Evolutionary conservation across 2,113 vertebrate species (phyloP).

Genomic region (Cyprinodon variegatus): DNA sequence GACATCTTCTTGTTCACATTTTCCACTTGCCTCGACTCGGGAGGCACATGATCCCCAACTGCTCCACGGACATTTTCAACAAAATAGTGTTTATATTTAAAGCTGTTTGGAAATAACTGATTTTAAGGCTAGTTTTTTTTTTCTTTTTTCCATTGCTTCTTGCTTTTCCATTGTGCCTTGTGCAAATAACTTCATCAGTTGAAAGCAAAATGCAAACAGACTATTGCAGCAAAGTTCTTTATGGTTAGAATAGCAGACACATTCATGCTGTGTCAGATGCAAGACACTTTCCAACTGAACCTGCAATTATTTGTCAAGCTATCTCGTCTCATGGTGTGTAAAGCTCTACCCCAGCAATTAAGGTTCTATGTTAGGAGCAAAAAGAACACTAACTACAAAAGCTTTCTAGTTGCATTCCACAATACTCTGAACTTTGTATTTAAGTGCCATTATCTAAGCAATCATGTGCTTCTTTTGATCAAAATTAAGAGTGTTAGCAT

Average conservation of each 20-base stretch:
- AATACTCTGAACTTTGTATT: conserved; percentile 28
- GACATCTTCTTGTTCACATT: conserved; percentile 53
- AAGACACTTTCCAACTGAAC: conserved; percentile 60
- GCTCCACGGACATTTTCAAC: conserved; percentile 46
- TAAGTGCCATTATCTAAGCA: not conserved
- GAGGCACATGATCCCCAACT: conserved; percentile 51
- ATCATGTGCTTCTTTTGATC: conserved; percentile 14
- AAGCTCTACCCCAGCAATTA: conserved; percentile 67
- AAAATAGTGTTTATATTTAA: conserved; percentile 48
- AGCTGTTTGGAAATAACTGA: conserved; percentile 49
- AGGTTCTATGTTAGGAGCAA: conserved; percentile 72
- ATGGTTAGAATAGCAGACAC: conserved; percentile 47
- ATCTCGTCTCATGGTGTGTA: conserved; percentile 64
- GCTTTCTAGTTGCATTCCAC: conserved; percentile 25
- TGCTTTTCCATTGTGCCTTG: conserved; percentile 36
- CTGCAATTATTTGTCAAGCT: conserved; percentile 78
- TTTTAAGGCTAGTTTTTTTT: conserved; percentile 10
- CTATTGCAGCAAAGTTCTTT: conserved; percentile 45
- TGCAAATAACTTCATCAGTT: conserved; percentile 55
- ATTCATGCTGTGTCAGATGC: conserved; percentile 38
- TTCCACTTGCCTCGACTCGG: conserved; percentile 57
- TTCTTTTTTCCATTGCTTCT: conserved; percentile 22
- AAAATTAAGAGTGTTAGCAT: conserved; percentile 12
- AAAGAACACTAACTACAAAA: conserved; percentile 12
- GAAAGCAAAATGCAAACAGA: conserved; percentile 43